Percentiles rank a stretch among this genome's conserved stretches.
Evolutionary conservation across 2,797 vertebrate genomes (phyloP).

Genomic region (Myotis daubentonii): DNA sequence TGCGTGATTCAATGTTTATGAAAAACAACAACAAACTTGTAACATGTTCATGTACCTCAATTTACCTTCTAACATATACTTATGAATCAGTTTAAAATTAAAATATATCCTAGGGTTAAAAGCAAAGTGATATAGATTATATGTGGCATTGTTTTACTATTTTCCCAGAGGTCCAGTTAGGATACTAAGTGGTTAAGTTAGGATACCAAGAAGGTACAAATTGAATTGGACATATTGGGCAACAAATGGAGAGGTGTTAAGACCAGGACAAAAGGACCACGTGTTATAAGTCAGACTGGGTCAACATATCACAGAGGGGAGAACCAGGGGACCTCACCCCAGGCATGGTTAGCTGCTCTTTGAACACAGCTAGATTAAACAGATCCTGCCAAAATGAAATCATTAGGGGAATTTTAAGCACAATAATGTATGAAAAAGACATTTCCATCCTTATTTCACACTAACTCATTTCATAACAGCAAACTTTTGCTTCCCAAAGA

Average conservation of each 20-base stretch:
- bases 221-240: not conserved
- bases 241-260: not conserved
- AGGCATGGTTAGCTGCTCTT: not conserved
- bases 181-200: not conserved
- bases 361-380: not conserved
- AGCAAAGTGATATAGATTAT: not conserved
- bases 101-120: not conserved
- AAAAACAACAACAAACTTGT: not conserved
- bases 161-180: not conserved
- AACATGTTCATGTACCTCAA: not conserved
- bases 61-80: not conserved
- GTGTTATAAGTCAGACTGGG: not conserved
- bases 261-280: not conserved
- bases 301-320: fast-evolving
- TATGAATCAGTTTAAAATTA: not conserved
- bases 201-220: not conserved
- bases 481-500: not conserved
- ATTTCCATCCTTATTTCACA: not conserved
- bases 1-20: not conserved
- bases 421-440: not conserved
- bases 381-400: not conserved
- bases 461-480: not conserved
- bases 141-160: not conserved
- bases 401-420: not conserved
- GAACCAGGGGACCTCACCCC: not conserved